Evolutionary conservation across 2,113 vertebrate species (phyloP).

Genomic region (Ochotona curzoniae): DNA sequence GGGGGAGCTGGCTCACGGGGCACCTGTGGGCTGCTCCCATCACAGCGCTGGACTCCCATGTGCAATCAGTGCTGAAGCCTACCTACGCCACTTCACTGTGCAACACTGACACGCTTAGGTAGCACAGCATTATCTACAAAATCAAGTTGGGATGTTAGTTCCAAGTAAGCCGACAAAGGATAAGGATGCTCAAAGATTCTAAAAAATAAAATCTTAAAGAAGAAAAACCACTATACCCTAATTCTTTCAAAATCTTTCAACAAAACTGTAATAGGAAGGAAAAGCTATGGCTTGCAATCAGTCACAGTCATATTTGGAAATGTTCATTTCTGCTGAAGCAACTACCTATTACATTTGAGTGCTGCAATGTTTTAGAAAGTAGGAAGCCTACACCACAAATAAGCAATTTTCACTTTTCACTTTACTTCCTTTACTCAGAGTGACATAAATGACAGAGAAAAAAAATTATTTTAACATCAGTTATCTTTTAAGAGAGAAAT

Average conservation of each 20-base stretch:
- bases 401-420: constrained; percentile 65
- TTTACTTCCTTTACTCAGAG: constrained; percentile 55
- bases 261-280: constrained; percentile 34
- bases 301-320: background rate
- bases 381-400: constrained; percentile 5
- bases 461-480: background rate
- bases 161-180: background rate
- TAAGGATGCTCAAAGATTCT: constrained; percentile 10
- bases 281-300: constrained; percentile 20
- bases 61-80: constrained; percentile 10
- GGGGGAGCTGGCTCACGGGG: too few relatives aligned
- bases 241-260: constrained; percentile 66
- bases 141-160: background rate
- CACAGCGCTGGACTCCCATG: background rate
- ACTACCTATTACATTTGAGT: constrained; percentile 33
- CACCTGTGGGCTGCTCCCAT: too few relatives aligned
- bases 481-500: constrained; percentile 4
- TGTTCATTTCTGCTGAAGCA: constrained; percentile 49
- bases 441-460: constrained; percentile 44
- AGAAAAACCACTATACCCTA: background rate
- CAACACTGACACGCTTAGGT: background rate
- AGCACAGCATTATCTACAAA: background rate
- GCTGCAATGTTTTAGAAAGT: constrained; percentile 29
- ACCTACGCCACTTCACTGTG: background rate
- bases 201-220: constrained; percentile 31